A percentile compares a stretch with the other conserved stretches of the same genome.
phyloP scores from a whole-genome alignment of 2,797 vertebrate genomes.

The Phaenicophaeus curvirostris region DNA sequence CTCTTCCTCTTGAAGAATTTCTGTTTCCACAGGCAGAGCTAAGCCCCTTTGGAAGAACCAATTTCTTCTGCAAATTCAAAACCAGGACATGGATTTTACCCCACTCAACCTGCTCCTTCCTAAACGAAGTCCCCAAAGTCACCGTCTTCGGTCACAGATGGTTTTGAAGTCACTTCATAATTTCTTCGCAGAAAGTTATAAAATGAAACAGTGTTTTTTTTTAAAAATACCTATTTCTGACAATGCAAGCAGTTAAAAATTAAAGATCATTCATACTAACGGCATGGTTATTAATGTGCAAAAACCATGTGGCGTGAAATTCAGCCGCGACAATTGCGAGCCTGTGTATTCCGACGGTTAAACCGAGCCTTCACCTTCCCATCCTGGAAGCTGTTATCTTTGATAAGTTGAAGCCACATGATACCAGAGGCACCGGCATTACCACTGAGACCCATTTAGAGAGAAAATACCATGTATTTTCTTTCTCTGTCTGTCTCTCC shows the following conservation, averaged over 20 bases:
- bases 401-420: neutral
- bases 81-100: neutral
- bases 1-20: neutral
- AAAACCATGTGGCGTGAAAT: rapidly evolving
- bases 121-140: neutral
- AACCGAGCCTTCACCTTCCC: neutral
- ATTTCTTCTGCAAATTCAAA: neutral
- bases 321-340: neutral
- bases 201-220: no score
- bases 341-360: no score
- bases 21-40: neutral
- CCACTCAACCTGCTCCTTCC: neutral
- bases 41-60: neutral
- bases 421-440: neutral
- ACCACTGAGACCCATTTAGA: neutral
- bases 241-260: neutral
- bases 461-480: neutral
- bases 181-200: neutral
- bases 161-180: neutral
- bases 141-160: neutral
- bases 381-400: neutral
- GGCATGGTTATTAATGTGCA: neutral
- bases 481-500: neutral
- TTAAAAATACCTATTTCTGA: no score
- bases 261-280: neutral